Evolutionary conservation across 2,797 vertebrate genomes (phyloP), one percentile per base, ranked within the genome.

Genomic region (Chelon auratus): DNA sequence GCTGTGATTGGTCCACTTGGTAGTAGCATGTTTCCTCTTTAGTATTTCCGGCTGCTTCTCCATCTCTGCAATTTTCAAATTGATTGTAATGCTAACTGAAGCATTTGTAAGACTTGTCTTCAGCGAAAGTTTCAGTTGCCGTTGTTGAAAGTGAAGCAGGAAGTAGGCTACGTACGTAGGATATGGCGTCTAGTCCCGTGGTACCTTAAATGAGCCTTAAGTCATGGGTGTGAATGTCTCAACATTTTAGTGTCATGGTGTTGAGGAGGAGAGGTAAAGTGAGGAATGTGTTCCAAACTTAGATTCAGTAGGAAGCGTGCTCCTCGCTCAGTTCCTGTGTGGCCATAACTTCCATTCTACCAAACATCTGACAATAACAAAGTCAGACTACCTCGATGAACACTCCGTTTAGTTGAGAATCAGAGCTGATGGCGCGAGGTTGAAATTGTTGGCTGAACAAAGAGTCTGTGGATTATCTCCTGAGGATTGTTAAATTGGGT

Each of bases 401-500:
- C 33, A 71, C 69, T 83, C 65, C 65, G 82, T 88, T 89, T 82
- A 68, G 77, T 78, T 78, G 43, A 18, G 42, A 73, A 80, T 85
- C 69, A 82, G 75, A 81, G 60, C 78, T 73, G 69, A 71, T 75
- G 67, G 40, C 62, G 60, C 55, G 55, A 80, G 58, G 71, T 63
- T 9, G 79, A 78, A 86, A 84, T 77, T 63, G 26, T 77, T 54
- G 56, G 39, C 62, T 48, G 43, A 72, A 71, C 53, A 65, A 57
- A 40, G n/a, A 88, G 75, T 47, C 15, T 37, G 72, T 60, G 65
- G 56, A 89, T 91, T 91, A 77, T 70, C 61, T 67, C 68, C 39
- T 69, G 70, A 88, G 87, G 80, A 88, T 88, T 89, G 88, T 90
- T 89, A 82, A 74, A 80, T 90, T 86, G 59, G 26, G 63, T 63